Evolutionary conservation across 2,113 vertebrate species (phyloP).

Genomic region (Damaliscus lunatus): DNA sequence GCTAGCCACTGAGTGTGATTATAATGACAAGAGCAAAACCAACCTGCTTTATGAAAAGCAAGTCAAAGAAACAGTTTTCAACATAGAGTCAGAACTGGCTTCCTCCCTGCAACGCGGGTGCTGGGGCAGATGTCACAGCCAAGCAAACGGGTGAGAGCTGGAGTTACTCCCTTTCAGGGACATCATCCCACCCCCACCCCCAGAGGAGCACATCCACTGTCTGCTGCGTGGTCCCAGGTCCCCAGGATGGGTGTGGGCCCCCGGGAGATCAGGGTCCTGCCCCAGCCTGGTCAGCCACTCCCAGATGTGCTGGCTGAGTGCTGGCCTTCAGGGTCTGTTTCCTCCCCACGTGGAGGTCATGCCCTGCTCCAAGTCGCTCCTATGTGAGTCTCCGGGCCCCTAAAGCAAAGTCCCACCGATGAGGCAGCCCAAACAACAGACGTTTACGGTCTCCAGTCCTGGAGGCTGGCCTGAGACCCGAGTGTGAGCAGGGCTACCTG

Average conservation of each 20-base stretch:
- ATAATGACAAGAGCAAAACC: not conserved
- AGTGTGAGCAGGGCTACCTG: accelerated
- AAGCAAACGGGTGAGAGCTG: not conserved
- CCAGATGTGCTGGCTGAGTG: not conserved
- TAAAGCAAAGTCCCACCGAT: accelerated
- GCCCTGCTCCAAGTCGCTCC: accelerated
- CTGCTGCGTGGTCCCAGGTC: accelerated
- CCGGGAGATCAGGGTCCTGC: not conserved
- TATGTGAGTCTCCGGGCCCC: accelerated
- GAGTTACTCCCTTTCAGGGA: not conserved
- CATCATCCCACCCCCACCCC: accelerated
- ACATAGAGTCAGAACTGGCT: not conserved
- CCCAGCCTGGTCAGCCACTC: not conserved
- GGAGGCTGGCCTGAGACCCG: not conserved
- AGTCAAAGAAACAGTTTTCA: not conserved
- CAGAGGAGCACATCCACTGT: not conserved
- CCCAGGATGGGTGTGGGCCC: not conserved
- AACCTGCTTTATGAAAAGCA: not conserved
- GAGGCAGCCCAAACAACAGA: not conserved
- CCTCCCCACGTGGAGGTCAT: accelerated
- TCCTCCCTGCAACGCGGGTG: not conserved
- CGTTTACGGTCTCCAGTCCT: accelerated
- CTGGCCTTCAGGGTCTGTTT: not conserved
- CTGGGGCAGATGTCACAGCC: not conserved
- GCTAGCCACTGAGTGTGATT: not conserved